These are phyloP conservation scores for Leptonema lineaticorne DNA, from an alignment of 1,140 invertebrate species.

Conservation along the genomic window DNA sequence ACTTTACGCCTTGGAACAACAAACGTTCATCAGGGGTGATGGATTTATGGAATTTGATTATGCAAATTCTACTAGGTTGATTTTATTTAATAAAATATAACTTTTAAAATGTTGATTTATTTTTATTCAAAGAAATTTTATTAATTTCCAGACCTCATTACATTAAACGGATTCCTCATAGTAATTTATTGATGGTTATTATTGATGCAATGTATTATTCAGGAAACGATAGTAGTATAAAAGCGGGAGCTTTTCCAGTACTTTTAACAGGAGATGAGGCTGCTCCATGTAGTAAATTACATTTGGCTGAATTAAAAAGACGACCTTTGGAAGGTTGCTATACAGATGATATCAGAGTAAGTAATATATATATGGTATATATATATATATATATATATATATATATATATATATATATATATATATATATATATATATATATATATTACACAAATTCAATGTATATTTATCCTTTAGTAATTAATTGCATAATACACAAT, in stretches of 20 bases:
- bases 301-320: constrained; percentile 66
- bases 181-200: constrained; percentile 80
- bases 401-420: background rate
- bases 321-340: constrained; percentile 70
- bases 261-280: constrained; percentile 49
- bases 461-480: background rate
- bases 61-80: constrained; percentile 45
- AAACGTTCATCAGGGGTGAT: constrained; percentile 55
- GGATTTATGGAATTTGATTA: constrained; percentile 48
- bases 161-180: constrained; percentile 70
- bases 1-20: constrained; percentile 68
- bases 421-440: background rate
- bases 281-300: constrained; percentile 72
- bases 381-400: background rate
- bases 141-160: constrained; percentile 64
- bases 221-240: constrained; percentile 45
- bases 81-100: too few relatives aligned
- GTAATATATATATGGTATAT: constrained; percentile 21
- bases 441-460: background rate
- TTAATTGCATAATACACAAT: background rate
- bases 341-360: constrained; percentile 69
- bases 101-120: too few relatives aligned
- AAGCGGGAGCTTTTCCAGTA: constrained; percentile 47
- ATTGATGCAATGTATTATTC: constrained; percentile 58
- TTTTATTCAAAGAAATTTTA: too few relatives aligned